phyloP scores from a whole-genome alignment of 2,113 vertebrate species.

The Gadus chalcogrammus region DNA sequence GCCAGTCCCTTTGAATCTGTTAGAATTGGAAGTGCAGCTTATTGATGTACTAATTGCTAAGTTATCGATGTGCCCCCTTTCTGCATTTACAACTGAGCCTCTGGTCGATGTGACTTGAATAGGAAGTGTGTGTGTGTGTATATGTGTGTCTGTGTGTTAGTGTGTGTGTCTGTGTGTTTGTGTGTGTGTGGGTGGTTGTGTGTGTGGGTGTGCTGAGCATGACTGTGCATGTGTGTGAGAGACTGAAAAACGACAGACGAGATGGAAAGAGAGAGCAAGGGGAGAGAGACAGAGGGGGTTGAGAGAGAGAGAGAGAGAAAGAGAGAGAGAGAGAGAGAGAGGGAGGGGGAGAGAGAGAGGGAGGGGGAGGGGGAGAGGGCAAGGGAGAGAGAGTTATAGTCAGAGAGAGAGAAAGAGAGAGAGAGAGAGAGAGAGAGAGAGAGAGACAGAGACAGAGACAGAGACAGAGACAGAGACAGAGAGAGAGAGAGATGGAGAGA shows the following conservation, averaged over 20 bases:
- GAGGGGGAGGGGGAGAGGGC: background rate
- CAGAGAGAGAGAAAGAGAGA: background rate
- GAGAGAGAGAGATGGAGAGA: too few species aligned
- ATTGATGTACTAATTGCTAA: slow-evolving; percentile 74
- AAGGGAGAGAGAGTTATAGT: background rate
- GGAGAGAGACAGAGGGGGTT: too few species aligned
- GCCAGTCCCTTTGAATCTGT: slow-evolving; percentile 66
- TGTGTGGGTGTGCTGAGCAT: slow-evolving; percentile 6
- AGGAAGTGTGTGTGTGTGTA: slow-evolving; percentile 28
- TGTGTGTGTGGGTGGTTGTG: background rate
- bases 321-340: too few species aligned
- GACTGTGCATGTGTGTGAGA: background rate
- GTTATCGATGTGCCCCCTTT: slow-evolving; percentile 68
- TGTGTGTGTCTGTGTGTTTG: slow-evolving; percentile 6
- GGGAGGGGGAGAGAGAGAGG: too few species aligned
- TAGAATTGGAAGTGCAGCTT: slow-evolving; percentile 65
- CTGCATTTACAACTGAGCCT: slow-evolving; percentile 61
- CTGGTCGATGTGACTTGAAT: slow-evolving; percentile 54
- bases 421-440: background rate
- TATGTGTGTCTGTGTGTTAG: slow-evolving; percentile 20
- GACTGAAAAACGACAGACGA: background rate
- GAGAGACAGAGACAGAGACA: too few species aligned
- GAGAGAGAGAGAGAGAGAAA: too few species aligned
- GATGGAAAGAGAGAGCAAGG: too few species aligned
- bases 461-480: too few species aligned